phyloP scores from a whole-genome alignment of 2,113 vertebrate genomes.

The Mormyrus lacerda region DNA sequence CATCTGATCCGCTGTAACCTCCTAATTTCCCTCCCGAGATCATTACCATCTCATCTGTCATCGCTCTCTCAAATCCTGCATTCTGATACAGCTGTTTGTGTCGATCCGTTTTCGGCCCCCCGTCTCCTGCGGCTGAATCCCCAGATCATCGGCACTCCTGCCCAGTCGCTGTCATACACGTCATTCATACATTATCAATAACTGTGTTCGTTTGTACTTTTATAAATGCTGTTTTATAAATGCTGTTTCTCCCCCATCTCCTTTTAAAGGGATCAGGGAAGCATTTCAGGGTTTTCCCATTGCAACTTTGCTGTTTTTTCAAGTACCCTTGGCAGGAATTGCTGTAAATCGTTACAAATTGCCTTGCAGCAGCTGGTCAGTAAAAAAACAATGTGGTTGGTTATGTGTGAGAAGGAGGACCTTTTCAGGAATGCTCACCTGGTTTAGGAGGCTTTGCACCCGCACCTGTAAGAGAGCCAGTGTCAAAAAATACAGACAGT shows the following conservation, averaged over 20 bases:
- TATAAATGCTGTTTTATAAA: background rate
- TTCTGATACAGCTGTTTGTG: background rate
- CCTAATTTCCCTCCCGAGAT: background rate
- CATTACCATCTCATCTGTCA: background rate
- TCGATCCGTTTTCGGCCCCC: background rate
- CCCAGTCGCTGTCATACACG: background rate
- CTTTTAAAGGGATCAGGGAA: background rate
- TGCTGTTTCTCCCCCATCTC: background rate
- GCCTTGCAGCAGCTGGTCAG: background rate
- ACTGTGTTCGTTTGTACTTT: background rate
- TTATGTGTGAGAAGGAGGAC: background rate
- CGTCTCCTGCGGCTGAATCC: background rate
- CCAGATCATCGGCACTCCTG: background rate
- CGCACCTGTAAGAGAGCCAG: slow-evolving; percentile 24
- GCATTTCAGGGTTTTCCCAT: background rate
- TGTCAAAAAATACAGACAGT: no score
- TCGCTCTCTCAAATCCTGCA: background rate
- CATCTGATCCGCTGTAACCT: background rate
- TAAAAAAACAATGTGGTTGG: background rate
- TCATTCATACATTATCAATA: background rate
- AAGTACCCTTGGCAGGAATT: background rate
- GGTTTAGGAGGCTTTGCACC: slow-evolving; percentile 33
- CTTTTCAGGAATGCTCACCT: slow-evolving; percentile 24
- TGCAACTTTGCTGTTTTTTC: background rate
- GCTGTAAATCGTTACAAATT: background rate